Evolutionary conservation across 1,140 invertebrate species (phyloP).

Genomic region (Tribolium madens): DNA sequence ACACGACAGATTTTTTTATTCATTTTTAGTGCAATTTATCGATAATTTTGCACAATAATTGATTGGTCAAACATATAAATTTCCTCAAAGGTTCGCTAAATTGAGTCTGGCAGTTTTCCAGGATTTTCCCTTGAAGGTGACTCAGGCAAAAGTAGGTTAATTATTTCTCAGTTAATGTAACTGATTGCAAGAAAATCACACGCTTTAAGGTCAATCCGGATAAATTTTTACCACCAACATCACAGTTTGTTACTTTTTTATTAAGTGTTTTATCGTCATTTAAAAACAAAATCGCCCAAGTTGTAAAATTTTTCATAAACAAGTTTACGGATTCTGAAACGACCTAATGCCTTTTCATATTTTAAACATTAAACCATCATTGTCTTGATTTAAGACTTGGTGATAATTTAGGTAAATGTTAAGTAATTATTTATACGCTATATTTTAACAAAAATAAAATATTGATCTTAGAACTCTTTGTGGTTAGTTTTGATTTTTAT

Average conservation of each 20-base stretch:
- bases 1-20: not conserved
- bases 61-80: not conserved
- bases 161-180: not conserved
- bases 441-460: too few relatives aligned
- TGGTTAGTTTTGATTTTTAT: too few relatives aligned
- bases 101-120: not conserved
- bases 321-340: not conserved
- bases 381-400: not conserved
- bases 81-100: not conserved
- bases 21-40: not conserved
- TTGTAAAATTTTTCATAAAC: not conserved
- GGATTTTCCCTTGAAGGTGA: not conserved
- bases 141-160: not conserved
- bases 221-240: not conserved
- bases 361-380: not conserved
- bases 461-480: too few relatives aligned
- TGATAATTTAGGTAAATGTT: not conserved
- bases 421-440: too few relatives aligned
- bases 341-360: not conserved
- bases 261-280: not conserved
- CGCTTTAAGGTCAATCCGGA: not conserved
- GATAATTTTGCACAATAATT: too few relatives aligned
- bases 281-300: not conserved
- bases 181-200: not conserved
- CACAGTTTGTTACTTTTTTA: not conserved